Evolutionary conservation across 2,888 invertebrate genomes (phyloP).

Genomic region (Amblyjoppa proteus): DNA sequence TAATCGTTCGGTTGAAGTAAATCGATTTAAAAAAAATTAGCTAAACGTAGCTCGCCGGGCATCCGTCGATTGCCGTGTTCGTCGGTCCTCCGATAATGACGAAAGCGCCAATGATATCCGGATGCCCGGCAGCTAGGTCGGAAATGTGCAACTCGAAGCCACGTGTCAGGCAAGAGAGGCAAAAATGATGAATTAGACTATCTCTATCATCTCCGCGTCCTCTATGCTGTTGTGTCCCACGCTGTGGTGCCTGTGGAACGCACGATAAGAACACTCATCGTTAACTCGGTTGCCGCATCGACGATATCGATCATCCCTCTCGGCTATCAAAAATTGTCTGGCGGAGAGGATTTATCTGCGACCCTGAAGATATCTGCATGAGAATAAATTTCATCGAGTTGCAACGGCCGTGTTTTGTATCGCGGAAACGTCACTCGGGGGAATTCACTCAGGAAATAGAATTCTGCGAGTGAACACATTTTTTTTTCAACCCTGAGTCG

Average conservation of each 20-base stretch:
- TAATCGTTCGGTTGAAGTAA: slow-evolving; percentile 35
- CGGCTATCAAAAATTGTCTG: not conserved
- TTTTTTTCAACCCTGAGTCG: too few relatives aligned
- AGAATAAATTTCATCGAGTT: too few relatives aligned
- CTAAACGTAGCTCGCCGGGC: slow-evolving; percentile 55
- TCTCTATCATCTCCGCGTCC: slow-evolving; percentile 76
- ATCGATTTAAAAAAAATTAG: slow-evolving; percentile 57
- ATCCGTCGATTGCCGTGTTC: slow-evolving; percentile 4
- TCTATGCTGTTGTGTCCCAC: slow-evolving; percentile 80
- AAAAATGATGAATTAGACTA: slow-evolving; percentile 60
- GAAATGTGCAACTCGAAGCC: slow-evolving; percentile 36
- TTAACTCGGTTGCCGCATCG: not conserved
- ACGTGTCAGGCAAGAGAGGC: slow-evolving; percentile 24
- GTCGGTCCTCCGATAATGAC: not conserved
- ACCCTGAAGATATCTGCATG: too few relatives aligned
- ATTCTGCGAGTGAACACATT: too few relatives aligned
- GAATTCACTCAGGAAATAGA: too few relatives aligned
- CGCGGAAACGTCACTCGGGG: too few relatives aligned
- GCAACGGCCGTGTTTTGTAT: too few relatives aligned
- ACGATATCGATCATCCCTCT: not conserved
- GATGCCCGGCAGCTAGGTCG: slow-evolving; percentile 40
- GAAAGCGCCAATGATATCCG: not conserved
- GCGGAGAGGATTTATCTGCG: not conserved
- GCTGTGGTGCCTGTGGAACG: slow-evolving; percentile 78
- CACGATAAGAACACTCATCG: slow-evolving; percentile 2